Conservation (phyloP, 2,888 invertebrate species). For the Osmoderma eremita region DNA sequence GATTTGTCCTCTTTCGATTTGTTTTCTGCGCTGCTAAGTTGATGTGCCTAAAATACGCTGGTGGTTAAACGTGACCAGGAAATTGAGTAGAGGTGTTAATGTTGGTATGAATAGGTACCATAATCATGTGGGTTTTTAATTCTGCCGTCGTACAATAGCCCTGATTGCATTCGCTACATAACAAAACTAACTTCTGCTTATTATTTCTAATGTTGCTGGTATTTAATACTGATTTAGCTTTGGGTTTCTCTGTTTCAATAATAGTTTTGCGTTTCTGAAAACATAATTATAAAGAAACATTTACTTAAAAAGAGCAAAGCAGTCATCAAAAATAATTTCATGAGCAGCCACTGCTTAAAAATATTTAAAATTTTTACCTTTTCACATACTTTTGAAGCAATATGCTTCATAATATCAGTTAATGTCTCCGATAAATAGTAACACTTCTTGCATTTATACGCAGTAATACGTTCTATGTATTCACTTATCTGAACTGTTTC, state of each 20-base stretch:
- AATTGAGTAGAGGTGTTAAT: too few relatives aligned
- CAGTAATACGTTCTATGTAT: constrained; percentile 55
- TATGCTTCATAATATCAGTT: constrained; percentile 56
- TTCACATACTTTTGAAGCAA: constrained; percentile 52
- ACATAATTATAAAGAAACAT: neutral
- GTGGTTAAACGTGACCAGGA: too few relatives aligned
- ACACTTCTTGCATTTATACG: constrained; percentile 60
- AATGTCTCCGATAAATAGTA: constrained; percentile 56
- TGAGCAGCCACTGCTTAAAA: too few relatives aligned
- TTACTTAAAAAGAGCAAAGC: neutral
- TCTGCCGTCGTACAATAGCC: constrained; percentile 64
- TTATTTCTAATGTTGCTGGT: constrained; percentile 47
- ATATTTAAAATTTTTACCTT: constrained; percentile 40
- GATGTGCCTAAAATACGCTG: constrained; percentile 45
- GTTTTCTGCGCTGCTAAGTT: constrained; percentile 43
- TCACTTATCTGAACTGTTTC: constrained; percentile 47
- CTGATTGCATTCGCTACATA: constrained; percentile 66
- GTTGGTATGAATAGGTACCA: constrained; percentile 56
- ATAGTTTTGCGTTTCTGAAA: neutral
- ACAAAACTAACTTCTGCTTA: constrained; percentile 57
- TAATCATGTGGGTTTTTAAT: constrained; percentile 67
- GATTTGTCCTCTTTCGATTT: constrained; percentile 34
- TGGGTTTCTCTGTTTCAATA: constrained; percentile 6
- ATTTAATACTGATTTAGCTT: constrained; percentile 50
- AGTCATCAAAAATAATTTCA: too few relatives aligned